Percentiles rank a stretch among this genome's conserved stretches.
Conservation (phyloP, 2,797 vertebrate species). For the Typhlichthys eigenmanni region DNA sequence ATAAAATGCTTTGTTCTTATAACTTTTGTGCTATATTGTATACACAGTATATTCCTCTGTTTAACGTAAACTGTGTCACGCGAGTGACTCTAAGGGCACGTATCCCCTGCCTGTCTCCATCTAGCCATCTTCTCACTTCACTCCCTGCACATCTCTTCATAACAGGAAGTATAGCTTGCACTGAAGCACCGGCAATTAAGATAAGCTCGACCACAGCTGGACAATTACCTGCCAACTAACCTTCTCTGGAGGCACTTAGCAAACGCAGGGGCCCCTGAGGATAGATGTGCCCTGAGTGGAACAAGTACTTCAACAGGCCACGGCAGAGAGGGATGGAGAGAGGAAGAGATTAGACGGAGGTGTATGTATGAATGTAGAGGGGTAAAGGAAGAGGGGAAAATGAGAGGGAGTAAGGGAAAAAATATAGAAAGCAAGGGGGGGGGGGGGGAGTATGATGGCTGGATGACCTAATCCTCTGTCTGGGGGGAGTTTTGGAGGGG, state of each 20-base stretch:
- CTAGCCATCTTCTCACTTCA: slow-evolving; percentile 41
- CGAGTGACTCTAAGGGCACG: neutral
- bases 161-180: slow-evolving; percentile 63
- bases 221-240: slow-evolving; percentile 82
- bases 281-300: slow-evolving; percentile 68
- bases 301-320: slow-evolving; percentile 65
- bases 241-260: slow-evolving; percentile 79
- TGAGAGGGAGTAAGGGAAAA: slow-evolving; percentile 27
- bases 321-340: slow-evolving; percentile 21
- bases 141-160: slow-evolving; percentile 63
- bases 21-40: neutral
- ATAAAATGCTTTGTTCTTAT: neutral
- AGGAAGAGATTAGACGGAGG: slow-evolving; percentile 21
- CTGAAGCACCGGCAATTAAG: slow-evolving; percentile 77
- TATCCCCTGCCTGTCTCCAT: slow-evolving; percentile 10
- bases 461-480: slow-evolving; percentile 79
- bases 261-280: slow-evolving; percentile 73
- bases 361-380: slow-evolving; percentile 31
- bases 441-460: slow-evolving; percentile 59
- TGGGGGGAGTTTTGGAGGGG: slow-evolving; percentile 70
- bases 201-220: slow-evolving; percentile 75
- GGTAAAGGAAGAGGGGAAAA: slow-evolving; percentile 28
- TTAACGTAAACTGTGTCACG: neutral
- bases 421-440: slow-evolving; percentile 58
- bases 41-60: neutral